Evolutionary conservation across 2,797 vertebrate species (phyloP), one percentile per base, ranked within the genome.

Genomic region (Sebastes paucispinis): DNA sequence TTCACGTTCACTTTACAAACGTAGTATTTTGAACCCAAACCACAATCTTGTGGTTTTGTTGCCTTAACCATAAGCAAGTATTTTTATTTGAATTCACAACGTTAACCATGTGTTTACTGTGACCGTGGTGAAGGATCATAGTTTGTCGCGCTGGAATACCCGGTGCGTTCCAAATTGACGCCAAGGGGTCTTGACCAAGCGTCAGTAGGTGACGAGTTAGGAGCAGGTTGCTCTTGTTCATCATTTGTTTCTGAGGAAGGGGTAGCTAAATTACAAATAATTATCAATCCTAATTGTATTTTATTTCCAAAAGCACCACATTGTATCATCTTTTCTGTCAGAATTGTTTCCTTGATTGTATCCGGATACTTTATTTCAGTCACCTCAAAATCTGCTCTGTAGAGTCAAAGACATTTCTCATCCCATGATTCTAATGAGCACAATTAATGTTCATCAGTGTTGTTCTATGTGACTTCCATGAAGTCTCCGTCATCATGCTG

Each of bases 401-500:
- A 18, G 20, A n/a, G 12, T 54, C 34, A 43, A 39, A 24, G n/a
- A 62, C 16, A n/a, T 32, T 67, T 68, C 34, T 0, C 0, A 20
- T 20, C 54, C 55, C 27, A 36, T 27, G 2, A 55, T 54, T 69
- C 7, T 27, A 43, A 32, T 18, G 25, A 64, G 18, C 66, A 55
- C 25, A 31, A 36, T 73, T 69, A 43, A 36, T 62, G 9, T 69
- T 52, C 31, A 27, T 8, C 36, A n/a, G 10, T 12, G 66, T 62
- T 58, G 58, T 55, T 58, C 25, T 69, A 6, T 63, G 54, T 43
- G 64, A 36, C 50, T 43, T 36, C 55, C 18, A 4, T 67, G 12
- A 59, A 31, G 47, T 64, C 58, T 69, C 34, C 50, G 2, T 80
- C 74, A 77, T 66, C 68, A 50, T 32, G 50, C 27, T 52, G 50